Conservation (phyloP, 35 echinoderm and acorn worm genomes). For the Lytechinus variegatus region DNA sequence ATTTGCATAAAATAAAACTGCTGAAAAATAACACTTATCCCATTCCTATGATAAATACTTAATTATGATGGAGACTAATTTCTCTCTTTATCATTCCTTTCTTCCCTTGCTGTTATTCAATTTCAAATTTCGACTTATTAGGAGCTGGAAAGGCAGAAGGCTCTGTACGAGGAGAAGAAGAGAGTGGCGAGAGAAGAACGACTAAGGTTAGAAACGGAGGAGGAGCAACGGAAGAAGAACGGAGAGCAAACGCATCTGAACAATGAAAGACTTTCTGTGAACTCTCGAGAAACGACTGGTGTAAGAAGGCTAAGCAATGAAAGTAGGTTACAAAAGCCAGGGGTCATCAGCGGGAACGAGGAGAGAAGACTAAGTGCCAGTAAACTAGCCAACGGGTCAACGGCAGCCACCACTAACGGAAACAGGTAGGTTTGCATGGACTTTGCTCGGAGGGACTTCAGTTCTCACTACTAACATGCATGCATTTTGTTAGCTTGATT, state of each 20-base stretch:
- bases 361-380: constrained; percentile 8
- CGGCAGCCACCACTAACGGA: constrained; percentile 40
- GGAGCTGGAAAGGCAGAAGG: constrained; percentile 75
- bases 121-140: not conserved
- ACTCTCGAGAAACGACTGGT: constrained; percentile 12
- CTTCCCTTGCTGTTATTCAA: not conserved
- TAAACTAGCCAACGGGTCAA: constrained; percentile 27
- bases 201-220: constrained; percentile 59
- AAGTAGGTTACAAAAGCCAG: constrained; percentile 43
- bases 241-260: not conserved
- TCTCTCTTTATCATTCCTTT: not conserved
- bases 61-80: not conserved
- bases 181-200: constrained; percentile 75
- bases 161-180: constrained; percentile 86
- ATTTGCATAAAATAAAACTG: too few relatives aligned
- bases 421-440: constrained; percentile 38
- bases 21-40: too few relatives aligned
- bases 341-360: not conserved
- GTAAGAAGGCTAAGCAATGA: constrained; percentile 12
- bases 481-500: constrained; percentile 5
- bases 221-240: constrained; percentile 58
- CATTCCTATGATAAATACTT: too few relatives aligned
- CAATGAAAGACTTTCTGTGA: not conserved
- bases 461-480: not conserved
- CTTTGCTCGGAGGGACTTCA: not conserved